Conservation (phyloP, 53 echinoderm and acorn worm genomes). For the Luidia sarsii region DNA sequence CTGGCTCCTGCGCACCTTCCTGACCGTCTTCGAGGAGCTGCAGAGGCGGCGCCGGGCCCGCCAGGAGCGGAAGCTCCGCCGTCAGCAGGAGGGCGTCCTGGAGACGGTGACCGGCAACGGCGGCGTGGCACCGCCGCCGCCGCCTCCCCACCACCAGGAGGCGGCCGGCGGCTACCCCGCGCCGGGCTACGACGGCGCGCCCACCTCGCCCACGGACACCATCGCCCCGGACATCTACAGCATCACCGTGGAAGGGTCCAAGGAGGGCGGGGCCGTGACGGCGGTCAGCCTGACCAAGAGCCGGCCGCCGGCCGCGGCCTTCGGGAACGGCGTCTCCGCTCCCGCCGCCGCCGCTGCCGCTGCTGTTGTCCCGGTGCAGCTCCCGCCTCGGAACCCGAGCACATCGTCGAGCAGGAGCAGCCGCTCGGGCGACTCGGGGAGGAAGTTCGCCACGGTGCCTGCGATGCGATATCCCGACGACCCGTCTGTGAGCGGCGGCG, state of each 20-base stretch:
- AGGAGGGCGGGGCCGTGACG: slow-evolving; percentile 73
- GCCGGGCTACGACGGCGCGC: slow-evolving; percentile 3
- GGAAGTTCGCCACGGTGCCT: slow-evolving; percentile 44
- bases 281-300: slow-evolving; percentile 80
- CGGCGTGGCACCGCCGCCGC: slow-evolving; percentile 4
- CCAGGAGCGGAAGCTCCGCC: slow-evolving; percentile 74
- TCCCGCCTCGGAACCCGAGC: not conserved
- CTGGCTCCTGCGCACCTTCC: slow-evolving; percentile 91
- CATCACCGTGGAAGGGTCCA: slow-evolving; percentile 80
- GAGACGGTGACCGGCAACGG: not conserved
- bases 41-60: slow-evolving; percentile 72
- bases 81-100: slow-evolving; percentile 38
- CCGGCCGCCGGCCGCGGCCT: not conserved
- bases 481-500: not conserved
- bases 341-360: not conserved
- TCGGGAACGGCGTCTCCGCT: not conserved
- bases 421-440: too few species aligned
- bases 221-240: slow-evolving; percentile 74
- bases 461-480: slow-evolving; percentile 17
- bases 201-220: slow-evolving; percentile 63
- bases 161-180: not conserved
- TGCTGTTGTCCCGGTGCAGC: too few species aligned
- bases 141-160: too few species aligned
- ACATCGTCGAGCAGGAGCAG: not conserved
- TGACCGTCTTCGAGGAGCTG: slow-evolving; percentile 92